phyloP scores from a whole-genome alignment of 2,113 vertebrate genomes.

The Chroicocephalus ridibundus region DNA sequence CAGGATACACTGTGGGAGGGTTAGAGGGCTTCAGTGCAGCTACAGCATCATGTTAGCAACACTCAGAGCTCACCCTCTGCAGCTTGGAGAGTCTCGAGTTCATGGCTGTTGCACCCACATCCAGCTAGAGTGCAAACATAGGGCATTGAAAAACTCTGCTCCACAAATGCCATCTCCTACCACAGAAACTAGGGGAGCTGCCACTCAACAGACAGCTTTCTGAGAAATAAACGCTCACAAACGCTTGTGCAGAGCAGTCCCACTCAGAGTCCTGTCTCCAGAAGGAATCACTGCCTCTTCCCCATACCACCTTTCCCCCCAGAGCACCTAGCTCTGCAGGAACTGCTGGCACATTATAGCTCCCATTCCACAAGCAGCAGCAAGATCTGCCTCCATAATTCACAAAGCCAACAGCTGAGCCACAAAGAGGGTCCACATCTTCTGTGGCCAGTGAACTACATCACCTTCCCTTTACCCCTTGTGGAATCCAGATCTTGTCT shows the following conservation, averaged over 20 bases:
- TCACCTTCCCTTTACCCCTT: not conserved
- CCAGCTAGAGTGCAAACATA: slow-evolving; percentile 65
- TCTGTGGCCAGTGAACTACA: not conserved
- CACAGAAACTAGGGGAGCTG: not conserved
- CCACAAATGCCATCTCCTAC: not conserved
- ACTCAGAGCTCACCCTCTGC: slow-evolving; percentile 68
- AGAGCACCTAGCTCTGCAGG: not conserved
- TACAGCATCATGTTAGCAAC: slow-evolving; percentile 54
- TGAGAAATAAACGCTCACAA: not conserved
- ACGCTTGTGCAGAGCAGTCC: not conserved
- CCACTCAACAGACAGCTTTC: not conserved
- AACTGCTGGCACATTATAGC: not conserved
- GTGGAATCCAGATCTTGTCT: not conserved
- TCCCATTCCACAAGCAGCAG: not conserved
- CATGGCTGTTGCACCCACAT: slow-evolving; percentile 63
- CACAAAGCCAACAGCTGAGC: not conserved
- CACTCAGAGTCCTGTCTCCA: not conserved
- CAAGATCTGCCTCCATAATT: not conserved
- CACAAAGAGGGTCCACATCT: not conserved
- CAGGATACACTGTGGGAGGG: not conserved
- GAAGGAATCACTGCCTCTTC: not conserved
- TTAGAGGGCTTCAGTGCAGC: slow-evolving; percentile 52
- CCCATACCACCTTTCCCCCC: not conserved
- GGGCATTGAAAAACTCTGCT: slow-evolving; percentile 44
- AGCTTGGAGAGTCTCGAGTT: slow-evolving; percentile 61